Percentiles rank a stretch among this genome's conserved stretches.
phyloP scores from a whole-genome alignment of 2,888 invertebrate genomes.

The Frankliniella fusca region DNA sequence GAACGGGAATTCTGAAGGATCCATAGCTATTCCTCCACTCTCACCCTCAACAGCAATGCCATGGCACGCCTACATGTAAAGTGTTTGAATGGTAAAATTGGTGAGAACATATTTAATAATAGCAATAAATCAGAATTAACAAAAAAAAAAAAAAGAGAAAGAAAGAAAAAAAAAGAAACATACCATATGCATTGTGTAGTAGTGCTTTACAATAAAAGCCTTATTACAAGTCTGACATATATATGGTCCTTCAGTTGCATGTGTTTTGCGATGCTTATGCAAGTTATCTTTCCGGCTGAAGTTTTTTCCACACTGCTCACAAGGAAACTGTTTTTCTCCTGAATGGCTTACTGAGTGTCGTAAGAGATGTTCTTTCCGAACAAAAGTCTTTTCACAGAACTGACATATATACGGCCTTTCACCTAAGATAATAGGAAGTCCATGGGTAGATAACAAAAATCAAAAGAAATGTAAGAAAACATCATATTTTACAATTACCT shows the following conservation, averaged over 20 bases:
- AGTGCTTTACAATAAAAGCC: conserved; percentile 62
- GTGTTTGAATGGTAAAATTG: background rate
- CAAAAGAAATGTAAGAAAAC: background rate
- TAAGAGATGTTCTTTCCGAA: conserved; percentile 64
- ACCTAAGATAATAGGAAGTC: conserved; percentile 37
- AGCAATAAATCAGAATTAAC: background rate
- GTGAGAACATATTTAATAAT: background rate
- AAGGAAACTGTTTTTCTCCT: conserved; percentile 49
- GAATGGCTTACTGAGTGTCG: conserved; percentile 64
- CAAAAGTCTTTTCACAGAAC: conserved; percentile 63
- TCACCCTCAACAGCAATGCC: background rate
- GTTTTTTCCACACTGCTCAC: conserved; percentile 47
- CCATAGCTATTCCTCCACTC: background rate
- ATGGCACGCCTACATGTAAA: background rate
- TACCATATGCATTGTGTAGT: conserved; percentile 59
- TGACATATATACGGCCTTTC: conserved; percentile 63
- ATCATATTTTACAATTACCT: conserved; percentile 44
- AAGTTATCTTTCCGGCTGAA: conserved; percentile 53
- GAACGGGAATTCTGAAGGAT: conserved; percentile 46
- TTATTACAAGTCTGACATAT: conserved; percentile 63
- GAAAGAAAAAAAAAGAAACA: background rate
- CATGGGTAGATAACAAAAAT: background rate
- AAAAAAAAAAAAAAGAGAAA: background rate
- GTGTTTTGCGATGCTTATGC: conserved; percentile 58
- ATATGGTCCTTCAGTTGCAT: conserved; percentile 56